These are phyloP conservation scores for Enchytraeus crypticus DNA, from an alignment of 2,888 invertebrate genomes.

Conservation along the genomic window DNA sequence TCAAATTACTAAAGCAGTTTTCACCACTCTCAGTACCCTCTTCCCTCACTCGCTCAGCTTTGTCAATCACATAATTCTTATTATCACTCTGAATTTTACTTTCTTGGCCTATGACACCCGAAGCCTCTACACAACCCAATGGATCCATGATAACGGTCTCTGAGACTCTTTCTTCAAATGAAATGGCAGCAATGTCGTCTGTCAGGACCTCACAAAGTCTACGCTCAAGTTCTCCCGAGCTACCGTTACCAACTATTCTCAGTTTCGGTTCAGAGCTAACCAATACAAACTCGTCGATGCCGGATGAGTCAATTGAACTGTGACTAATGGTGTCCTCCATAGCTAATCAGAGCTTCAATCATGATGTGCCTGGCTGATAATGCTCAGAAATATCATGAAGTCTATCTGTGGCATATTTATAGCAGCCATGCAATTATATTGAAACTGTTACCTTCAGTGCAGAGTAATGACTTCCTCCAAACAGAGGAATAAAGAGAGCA, in stretches of 20 bases:
- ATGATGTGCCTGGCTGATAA: too few relatives aligned
- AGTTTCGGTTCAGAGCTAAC: conserved; percentile 53
- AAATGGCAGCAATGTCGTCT: conserved; percentile 23
- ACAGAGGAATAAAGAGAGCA: too few relatives aligned
- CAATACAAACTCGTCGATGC: conserved; percentile 64
- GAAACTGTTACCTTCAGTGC: too few relatives aligned
- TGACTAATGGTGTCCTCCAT: conserved; percentile 54
- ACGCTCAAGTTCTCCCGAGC: conserved; percentile 58
- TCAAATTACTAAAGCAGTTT: neutral
- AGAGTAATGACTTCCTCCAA: too few relatives aligned
- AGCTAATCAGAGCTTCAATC: too few relatives aligned
- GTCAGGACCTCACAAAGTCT: conserved; percentile 56
- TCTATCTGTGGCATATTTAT: too few relatives aligned
- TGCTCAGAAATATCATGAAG: too few relatives aligned
- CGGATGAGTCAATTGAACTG: conserved; percentile 60
- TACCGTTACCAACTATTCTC: conserved; percentile 57
- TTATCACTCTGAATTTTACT: too few relatives aligned
- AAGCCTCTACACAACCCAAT: neutral
- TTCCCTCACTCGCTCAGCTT: neutral
- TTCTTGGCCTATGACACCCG: too few relatives aligned
- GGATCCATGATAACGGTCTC: neutral
- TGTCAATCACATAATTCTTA: neutral
- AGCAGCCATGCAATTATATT: too few relatives aligned
- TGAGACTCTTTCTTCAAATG: neutral
- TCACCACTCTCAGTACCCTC: neutral